Conservation (phyloP, 2,113 vertebrate species). For the Ornithorhynchus anatinus region DNA sequence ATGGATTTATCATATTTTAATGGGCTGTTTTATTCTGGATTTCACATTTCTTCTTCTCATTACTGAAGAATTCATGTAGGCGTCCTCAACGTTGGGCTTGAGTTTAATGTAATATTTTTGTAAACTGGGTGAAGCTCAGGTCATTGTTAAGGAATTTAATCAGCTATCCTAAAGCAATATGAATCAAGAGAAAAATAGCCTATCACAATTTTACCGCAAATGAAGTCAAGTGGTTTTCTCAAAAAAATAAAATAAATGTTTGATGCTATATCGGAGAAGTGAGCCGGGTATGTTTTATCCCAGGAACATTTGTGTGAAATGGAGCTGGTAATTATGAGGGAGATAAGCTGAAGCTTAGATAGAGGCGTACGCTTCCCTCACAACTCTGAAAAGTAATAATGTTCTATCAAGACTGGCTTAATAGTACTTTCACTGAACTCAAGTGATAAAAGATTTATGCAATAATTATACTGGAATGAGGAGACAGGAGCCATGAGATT, state of each 20-base stretch:
- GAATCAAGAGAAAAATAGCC: not conserved
- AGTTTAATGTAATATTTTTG: not conserved
- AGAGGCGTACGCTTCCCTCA: not conserved
- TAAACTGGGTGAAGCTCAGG: not conserved
- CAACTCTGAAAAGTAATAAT: not conserved
- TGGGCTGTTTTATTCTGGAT: not conserved
- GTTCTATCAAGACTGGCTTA: not conserved
- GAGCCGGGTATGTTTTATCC: not conserved
- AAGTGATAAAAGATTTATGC: not conserved
- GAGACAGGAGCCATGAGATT: not conserved
- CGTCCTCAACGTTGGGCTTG: not conserved
- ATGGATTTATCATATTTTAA: not conserved
- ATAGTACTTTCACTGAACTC: not conserved
- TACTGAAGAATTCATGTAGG: not conserved
- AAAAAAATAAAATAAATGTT: not conserved
- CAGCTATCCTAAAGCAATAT: not conserved
- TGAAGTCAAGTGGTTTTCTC: not conserved
- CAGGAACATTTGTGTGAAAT: not conserved
- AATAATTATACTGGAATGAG: not conserved
- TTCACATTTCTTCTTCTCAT: not conserved
- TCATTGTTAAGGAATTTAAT: not conserved
- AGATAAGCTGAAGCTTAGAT: not conserved
- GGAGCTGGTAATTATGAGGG: not conserved
- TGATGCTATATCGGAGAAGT: not conserved
- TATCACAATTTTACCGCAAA: not conserved